A percentile compares a stretch with the other conserved stretches of the same genome.
These are phyloP conservation scores for Staurois parvus DNA, from an alignment of 2,797 vertebrate genomes.

Conservation along the genomic window DNA sequence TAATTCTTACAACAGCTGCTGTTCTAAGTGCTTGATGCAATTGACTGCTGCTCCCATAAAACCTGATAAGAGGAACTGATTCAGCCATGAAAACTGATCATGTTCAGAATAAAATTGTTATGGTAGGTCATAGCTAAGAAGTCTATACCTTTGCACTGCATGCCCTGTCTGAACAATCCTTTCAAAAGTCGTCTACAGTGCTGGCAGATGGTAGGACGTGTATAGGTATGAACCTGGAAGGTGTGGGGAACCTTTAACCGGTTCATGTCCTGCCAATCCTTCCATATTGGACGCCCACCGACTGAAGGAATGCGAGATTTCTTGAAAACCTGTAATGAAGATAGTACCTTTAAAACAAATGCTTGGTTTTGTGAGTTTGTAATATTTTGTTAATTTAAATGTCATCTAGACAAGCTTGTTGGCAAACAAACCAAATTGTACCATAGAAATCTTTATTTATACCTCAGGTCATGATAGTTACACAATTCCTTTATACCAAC, in stretches of 20 bases:
- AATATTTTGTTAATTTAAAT: too few relatives aligned
- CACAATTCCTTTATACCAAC: too few relatives aligned
- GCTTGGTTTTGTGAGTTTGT: too few relatives aligned
- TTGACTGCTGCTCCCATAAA: too few relatives aligned
- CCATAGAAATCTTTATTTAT: too few relatives aligned
- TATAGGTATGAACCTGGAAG: constrained; percentile 92
- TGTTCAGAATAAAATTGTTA: neutral
- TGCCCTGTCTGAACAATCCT: constrained; percentile 90
- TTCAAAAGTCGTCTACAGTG: constrained; percentile 91
- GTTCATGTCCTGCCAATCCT: constrained; percentile 90
- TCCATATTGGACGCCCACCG: constrained; percentile 87
- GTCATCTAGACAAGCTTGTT: too few relatives aligned
- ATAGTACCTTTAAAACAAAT: too few relatives aligned
- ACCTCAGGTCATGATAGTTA: too few relatives aligned
- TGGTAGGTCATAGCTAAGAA: neutral
- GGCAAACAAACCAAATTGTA: too few relatives aligned
- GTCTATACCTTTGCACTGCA: constrained; percentile 89
- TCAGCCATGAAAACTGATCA: neutral
- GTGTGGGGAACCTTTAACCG: constrained; percentile 95
- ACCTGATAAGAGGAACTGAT: neutral
- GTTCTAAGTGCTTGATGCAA: too few relatives aligned
- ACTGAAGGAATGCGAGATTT: constrained; percentile 69
- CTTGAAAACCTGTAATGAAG: constrained; percentile 9
- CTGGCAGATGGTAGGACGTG: constrained; percentile 91
- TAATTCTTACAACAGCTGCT: too few relatives aligned